Percentiles rank a stretch among this genome's conserved stretches.
These are phyloP conservation scores for Mythimna lalbum DNA, from an alignment of 2,888 invertebrate genomes.

Conservation along the genomic window DNA sequence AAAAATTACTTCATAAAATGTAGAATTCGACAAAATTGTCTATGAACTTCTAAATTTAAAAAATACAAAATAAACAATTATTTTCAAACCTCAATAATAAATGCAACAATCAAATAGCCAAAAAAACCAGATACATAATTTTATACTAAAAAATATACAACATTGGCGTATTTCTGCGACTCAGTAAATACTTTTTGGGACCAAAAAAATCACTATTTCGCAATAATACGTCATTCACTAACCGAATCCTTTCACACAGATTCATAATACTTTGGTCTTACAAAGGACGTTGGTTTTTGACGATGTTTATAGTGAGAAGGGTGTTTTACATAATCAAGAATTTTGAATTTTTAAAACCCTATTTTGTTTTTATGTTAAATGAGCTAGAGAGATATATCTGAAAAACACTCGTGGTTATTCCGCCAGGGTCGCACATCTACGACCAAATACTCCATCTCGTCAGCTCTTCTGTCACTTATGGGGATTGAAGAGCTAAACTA, in stretches of 20 bases:
- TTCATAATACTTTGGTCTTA: neutral
- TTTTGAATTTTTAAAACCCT: neutral
- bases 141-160: neutral
- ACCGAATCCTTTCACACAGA: neutral
- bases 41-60: neutral
- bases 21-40: neutral
- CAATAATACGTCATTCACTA: neutral
- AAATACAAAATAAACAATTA: slow-evolving; percentile 7
- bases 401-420: no score
- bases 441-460: no score
- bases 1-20: neutral
- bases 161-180: neutral
- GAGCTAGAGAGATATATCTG: no score
- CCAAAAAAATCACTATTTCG: neutral
- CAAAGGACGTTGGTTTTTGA: neutral
- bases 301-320: neutral
- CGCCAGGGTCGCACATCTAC: no score
- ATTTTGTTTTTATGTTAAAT: neutral
- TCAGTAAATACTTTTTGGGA: neutral
- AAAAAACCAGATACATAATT: neutral
- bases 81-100: neutral
- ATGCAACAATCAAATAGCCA: neutral
- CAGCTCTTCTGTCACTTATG: no score
- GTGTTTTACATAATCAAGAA: neutral
- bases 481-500: no score